Evolutionary conservation across 2,888 invertebrate genomes (phyloP), one percentile per base, ranked within the genome.

Genomic region (Dasysyrphus albostriatus): DNA sequence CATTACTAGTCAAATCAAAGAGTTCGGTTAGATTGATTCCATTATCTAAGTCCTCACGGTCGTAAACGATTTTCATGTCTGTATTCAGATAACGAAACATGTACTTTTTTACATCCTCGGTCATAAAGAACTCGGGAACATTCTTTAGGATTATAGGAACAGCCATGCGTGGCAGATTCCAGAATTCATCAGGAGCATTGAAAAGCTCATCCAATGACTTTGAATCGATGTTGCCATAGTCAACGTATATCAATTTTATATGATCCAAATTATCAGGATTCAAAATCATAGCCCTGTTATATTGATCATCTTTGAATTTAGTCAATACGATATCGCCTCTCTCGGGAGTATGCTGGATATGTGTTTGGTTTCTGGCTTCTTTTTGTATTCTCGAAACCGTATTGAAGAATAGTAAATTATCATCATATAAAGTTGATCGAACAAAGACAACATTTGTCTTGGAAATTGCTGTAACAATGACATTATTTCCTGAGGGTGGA

Each of bases 361-460:
- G 88, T 7, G 87, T 24, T 0, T 90, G 77, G 4, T 39, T 76
- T 44, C 88, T 89, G 0, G 90, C 89, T 5, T 82, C 42, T 10
- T 74, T 78, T 61, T 90, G 88, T 3, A 91, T 78, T 6, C 85
- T 82, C 0, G 89, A 88, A 0, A 91, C 74, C 0, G 90, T 89
- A 14, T 89, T 84, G 42, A 89, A 90, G 80, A 90, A 91, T 4
- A 89, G 89, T 16, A 90, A 70, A 42, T 91, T 89, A 16, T 88
- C 89, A 0, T 83, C 83, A 16, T 88, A 73, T 0, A 89, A 89
- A 37, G 89, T 89, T 7, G 92, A 91, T n/a, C 92, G 91, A 29
- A 92, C 88, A 61, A 91, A 92, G 3, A 91, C 89, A 5, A 91
- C 88, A 79, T 92, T 92, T 3, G 90, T 89, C 76, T 91, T 92